A percentile compares a stretch with the other conserved stretches of the same genome.
Conservation (phyloP, 2,888 invertebrate species). For the Nomada ferruginata region DNA sequence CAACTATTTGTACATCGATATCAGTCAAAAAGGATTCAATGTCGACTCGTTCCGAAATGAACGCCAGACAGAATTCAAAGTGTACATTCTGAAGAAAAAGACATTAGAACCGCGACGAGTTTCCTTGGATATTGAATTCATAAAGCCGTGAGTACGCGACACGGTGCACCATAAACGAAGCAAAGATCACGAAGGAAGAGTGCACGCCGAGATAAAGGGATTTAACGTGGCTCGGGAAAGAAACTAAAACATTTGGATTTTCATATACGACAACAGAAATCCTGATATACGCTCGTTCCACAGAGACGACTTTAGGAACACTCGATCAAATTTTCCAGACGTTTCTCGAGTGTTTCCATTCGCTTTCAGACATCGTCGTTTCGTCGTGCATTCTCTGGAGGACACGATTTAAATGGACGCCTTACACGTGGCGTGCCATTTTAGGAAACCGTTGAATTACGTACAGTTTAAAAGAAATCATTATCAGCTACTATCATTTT, state of each 20-base stretch:
- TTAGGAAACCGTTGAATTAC: no score
- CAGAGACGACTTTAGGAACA: constrained; percentile 13
- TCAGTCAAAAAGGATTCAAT: no score
- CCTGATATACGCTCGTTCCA: constrained; percentile 24
- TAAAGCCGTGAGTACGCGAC: constrained; percentile 46
- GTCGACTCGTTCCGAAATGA: no score
- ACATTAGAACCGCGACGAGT: constrained; percentile 1
- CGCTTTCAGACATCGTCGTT: not conserved
- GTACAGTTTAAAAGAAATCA: no score
- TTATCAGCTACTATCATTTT: no score
- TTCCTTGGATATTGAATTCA: constrained; percentile 61
- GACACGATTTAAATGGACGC: not conserved
- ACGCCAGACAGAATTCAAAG: no score
- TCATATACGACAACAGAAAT: constrained; percentile 43
- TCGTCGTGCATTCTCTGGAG: not conserved
- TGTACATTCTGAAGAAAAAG: not conserved
- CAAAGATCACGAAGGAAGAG: constrained; percentile 21
- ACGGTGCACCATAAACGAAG: constrained; percentile 38
- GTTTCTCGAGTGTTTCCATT: not conserved
- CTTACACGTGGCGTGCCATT: no score
- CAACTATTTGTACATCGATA: no score
- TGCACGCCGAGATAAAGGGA: constrained; percentile 26
- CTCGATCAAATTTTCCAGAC: constrained; percentile 22
- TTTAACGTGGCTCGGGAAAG: constrained; percentile 8
- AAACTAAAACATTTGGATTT: constrained; percentile 52